Conservation (phyloP, 2,113 vertebrate genomes). For the Dipodomys ordii region DNA sequence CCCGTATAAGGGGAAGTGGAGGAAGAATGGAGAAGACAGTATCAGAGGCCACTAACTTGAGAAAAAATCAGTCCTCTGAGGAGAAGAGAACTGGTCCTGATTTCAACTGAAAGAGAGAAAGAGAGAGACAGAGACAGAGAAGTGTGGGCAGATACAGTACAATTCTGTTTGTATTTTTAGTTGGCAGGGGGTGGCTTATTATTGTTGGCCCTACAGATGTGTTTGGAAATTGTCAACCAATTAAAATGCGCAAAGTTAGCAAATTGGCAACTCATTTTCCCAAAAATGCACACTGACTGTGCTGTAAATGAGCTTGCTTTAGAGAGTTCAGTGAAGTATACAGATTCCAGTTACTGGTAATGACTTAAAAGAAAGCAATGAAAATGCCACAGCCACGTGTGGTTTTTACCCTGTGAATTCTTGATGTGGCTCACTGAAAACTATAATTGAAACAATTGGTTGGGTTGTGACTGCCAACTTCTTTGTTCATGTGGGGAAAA, state of each 20-base stretch:
- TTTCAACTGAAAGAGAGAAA: slow-evolving; percentile 3
- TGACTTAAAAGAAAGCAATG: slow-evolving; percentile 68
- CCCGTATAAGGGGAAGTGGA: not conserved
- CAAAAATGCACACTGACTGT: slow-evolving; percentile 48
- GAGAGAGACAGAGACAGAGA: not conserved
- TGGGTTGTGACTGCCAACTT: slow-evolving; percentile 15
- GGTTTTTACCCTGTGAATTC: slow-evolving; percentile 47
- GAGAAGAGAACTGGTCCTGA: not conserved
- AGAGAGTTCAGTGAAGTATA: slow-evolving; percentile 64
- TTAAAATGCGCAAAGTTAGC: slow-evolving; percentile 58
- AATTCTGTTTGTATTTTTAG: slow-evolving; percentile 53
- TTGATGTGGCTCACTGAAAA: slow-evolving; percentile 61
- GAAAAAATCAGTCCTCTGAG: not conserved
- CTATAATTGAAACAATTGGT: slow-evolving; percentile 68
- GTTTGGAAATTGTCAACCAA: slow-evolving; percentile 56
- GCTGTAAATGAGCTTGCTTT: slow-evolving; percentile 47
- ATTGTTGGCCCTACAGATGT: slow-evolving; percentile 59
- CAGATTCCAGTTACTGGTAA: slow-evolving; percentile 68
- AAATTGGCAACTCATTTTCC: slow-evolving; percentile 47
- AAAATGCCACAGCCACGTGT: slow-evolving; percentile 54
- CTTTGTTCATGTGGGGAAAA: not conserved
- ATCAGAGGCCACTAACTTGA: not conserved
- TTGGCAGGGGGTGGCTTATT: slow-evolving; percentile 45
- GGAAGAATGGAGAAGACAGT: not conserved
- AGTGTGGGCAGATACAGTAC: slow-evolving; percentile 3